These are phyloP conservation scores for Polylopha cassiicola DNA, from an alignment of 2,888 invertebrate genomes.

Conservation along the genomic window DNA sequence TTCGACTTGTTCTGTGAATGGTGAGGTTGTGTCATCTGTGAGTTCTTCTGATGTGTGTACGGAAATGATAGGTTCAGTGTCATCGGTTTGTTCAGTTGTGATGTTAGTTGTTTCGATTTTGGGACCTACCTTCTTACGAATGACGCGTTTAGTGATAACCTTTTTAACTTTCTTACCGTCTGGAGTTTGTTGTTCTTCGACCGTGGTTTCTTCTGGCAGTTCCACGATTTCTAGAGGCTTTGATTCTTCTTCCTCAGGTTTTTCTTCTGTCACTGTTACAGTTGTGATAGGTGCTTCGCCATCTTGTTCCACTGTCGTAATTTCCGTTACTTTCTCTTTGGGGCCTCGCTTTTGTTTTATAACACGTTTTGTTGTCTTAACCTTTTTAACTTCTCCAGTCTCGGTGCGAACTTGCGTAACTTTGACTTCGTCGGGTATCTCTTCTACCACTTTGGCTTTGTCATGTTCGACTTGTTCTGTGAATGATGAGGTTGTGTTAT, in stretches of 20 bases:
- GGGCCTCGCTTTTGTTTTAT: constrained; percentile 60
- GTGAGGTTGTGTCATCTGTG: constrained; percentile 32
- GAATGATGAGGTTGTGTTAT: constrained; percentile 33
- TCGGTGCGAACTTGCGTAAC: constrained; percentile 53
- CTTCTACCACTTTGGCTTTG: constrained; percentile 37
- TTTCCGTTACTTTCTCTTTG: constrained; percentile 65
- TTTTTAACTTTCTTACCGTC: constrained; percentile 37
- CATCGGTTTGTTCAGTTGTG: constrained; percentile 55
- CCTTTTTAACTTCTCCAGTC: constrained; percentile 43
- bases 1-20: constrained; percentile 20
- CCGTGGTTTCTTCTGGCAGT: constrained; percentile 32
- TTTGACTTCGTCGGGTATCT: constrained; percentile 47
- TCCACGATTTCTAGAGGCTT: constrained; percentile 41
- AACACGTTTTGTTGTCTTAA: constrained; percentile 56
- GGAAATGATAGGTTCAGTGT: constrained; percentile 52
- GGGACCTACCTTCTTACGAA: constrained; percentile 46
- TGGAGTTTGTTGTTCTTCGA: constrained; percentile 21
- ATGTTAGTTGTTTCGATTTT: constrained; percentile 54
- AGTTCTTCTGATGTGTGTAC: constrained; percentile 46
- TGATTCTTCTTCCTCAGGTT: constrained; percentile 40
- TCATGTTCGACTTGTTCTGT: constrained; percentile 15
- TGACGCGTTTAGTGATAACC: constrained; percentile 26
- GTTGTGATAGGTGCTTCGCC: constrained; percentile 47
- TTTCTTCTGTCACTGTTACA: constrained; percentile 42
- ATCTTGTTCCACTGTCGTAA: constrained; percentile 57